Evolutionary conservation across 2,888 invertebrate genomes (phyloP), one percentile per base, ranked within the genome.

Genomic region (Mesoligia furuncula): DNA sequence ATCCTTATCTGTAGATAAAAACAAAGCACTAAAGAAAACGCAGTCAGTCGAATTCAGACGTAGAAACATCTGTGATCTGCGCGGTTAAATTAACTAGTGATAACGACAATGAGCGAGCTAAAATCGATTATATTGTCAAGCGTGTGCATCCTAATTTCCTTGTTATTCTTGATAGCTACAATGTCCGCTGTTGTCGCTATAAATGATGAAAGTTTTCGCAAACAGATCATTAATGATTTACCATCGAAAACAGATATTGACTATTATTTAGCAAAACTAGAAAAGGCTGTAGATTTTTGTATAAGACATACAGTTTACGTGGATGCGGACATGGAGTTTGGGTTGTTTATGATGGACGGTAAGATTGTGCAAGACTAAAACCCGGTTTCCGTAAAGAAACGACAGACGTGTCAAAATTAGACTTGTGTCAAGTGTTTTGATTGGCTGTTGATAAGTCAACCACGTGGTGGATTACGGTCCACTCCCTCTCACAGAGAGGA

Each of bases 331-430:
- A 88, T 92, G 48, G 89, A 83, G 20, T 93, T 93, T 66, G 95
- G 94, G 59, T 80, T 95, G 75, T 94, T 95, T 88, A 78, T 95
- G 54, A 79, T 90, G 1, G 92, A 91, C 36, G 94, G 95, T 95
- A 91, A 92, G 91, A 62, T 24, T 39, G 15, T 31, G 6, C 20
- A 20, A 11, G 20, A 27, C 11, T 42, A 42, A 39, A 65, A 39
- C 8, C n/a, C n/a, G 5, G 17, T 42, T 66, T 20, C 42, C 7
- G 27, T 45, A 45, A 20, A 8, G 13, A 45, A 20, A 20, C 45
- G 27, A 67, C 20, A 6, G 20, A 67, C 20, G 13, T 45, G 45
- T 67, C 27, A 67, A 66, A 27, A 45, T 45, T 7, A 42, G 42
- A 27, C 7, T 27, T 13, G 7, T 27, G 7, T 67, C 15, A 51